Evolutionary conservation across 2,888 invertebrate genomes (phyloP).

Genomic region (Chrysina gloriosa): DNA sequence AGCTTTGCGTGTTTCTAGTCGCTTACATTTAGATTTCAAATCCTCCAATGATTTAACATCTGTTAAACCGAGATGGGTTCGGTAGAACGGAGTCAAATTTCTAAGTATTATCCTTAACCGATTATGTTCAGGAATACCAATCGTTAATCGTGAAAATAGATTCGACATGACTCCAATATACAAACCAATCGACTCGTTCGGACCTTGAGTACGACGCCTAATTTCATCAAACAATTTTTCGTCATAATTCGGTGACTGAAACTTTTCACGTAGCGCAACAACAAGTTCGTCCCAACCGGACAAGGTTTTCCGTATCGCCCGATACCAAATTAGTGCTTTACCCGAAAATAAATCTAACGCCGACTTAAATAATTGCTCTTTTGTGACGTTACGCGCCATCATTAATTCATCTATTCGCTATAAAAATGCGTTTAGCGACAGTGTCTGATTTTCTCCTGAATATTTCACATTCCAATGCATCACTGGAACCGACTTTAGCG

Average conservation of each 20-base stretch:
- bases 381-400: background rate
- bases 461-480: background rate
- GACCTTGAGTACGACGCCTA: no score
- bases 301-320: conserved; percentile 12
- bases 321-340: no score
- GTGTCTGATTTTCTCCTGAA: background rate
- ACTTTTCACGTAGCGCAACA: conserved; percentile 39
- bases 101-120: conserved; percentile 39
- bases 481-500: background rate
- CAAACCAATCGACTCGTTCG: background rate
- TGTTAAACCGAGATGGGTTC: conserved; percentile 36
- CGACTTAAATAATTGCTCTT: background rate
- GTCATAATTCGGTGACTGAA: no score
- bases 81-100: conserved; percentile 42
- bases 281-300: conserved; percentile 37
- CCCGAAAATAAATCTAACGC: conserved; percentile 31
- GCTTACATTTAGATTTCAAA: background rate
- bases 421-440: conserved; percentile 14
- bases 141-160: conserved; percentile 32
- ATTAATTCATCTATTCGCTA: conserved; percentile 17
- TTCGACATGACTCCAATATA: background rate
- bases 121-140: conserved; percentile 2
- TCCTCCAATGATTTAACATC: conserved; percentile 10
- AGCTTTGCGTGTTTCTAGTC: background rate
- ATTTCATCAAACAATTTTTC: no score